Percentiles rank a stretch among this genome's conserved stretches.
Evolutionary conservation across 2,113 vertebrate species (phyloP).

Genomic region (Nestor notabilis): DNA sequence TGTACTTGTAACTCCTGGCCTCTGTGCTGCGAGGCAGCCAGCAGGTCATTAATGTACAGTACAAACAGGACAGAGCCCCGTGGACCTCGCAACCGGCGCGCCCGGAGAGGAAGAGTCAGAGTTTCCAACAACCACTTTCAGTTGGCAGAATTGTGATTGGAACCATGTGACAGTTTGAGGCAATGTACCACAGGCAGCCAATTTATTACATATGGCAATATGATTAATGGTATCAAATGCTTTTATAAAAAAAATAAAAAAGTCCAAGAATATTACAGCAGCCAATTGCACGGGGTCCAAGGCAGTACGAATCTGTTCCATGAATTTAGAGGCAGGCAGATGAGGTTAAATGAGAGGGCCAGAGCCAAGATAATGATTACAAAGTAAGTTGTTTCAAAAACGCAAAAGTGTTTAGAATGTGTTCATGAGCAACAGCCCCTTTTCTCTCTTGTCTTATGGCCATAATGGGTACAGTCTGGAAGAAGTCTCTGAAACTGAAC

Average conservation of each 20-base stretch:
- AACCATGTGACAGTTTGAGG: slow-evolving; percentile 80
- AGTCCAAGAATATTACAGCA: slow-evolving; percentile 43
- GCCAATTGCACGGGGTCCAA: slow-evolving; percentile 73
- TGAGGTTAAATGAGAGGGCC: slow-evolving; percentile 75
- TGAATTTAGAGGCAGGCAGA: slow-evolving; percentile 75
- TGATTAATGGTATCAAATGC: slow-evolving; percentile 83
- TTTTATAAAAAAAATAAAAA: neutral
- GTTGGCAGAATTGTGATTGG: slow-evolving; percentile 77
- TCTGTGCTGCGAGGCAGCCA: slow-evolving; percentile 13
- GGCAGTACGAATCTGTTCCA: slow-evolving; percentile 71
- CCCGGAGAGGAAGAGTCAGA: slow-evolving; percentile 66
- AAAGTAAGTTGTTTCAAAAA: slow-evolving; percentile 67
- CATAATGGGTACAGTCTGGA: slow-evolving; percentile 28
- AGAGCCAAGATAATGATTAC: slow-evolving; percentile 72
- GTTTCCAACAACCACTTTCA: slow-evolving; percentile 76
- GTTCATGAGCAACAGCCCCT: neutral
- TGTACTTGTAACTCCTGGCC: slow-evolving; percentile 1
- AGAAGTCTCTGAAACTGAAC: slow-evolving; percentile 12
- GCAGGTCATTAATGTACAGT: slow-evolving; percentile 42
- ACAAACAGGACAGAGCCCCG: neutral
- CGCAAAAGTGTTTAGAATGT: slow-evolving; percentile 51
- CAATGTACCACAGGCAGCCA: slow-evolving; percentile 75
- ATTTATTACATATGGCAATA: slow-evolving; percentile 82
- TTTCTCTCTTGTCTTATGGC: neutral
- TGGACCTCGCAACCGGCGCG: neutral